These are phyloP conservation scores for Dendrolimus pini DNA, from an alignment of 2,888 invertebrate species.

Conservation along the genomic window DNA sequence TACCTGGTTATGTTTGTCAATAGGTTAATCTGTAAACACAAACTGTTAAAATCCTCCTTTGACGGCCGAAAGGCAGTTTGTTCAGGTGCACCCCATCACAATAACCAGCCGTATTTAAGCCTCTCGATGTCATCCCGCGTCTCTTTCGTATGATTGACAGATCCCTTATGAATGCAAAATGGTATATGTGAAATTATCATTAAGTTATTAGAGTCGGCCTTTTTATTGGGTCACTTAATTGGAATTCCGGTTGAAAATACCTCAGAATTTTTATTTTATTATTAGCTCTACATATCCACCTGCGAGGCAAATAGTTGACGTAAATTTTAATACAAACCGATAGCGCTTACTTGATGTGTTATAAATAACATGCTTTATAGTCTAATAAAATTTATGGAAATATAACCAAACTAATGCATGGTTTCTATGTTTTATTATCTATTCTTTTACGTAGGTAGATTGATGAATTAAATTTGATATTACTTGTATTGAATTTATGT, in stretches of 20 bases:
- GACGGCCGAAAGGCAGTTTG: slow-evolving; percentile 53
- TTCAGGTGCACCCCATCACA: slow-evolving; percentile 57
- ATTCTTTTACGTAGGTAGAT: no score
- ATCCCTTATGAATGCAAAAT: slow-evolving; percentile 25
- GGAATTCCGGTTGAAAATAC: not conserved
- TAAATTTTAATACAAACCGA: no score
- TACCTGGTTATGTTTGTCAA: slow-evolving; percentile 68
- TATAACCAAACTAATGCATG: no score
- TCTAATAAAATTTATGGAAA: no score
- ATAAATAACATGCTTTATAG: no score
- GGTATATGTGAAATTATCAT: slow-evolving; percentile 9
- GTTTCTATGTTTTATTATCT: no score
- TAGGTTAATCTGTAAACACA: slow-evolving; percentile 65
- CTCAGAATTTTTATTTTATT: not conserved
- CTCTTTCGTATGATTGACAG: slow-evolving; percentile 24
- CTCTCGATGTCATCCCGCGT: slow-evolving; percentile 36
- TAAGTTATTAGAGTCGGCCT: not conserved
- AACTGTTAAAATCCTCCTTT: slow-evolving; percentile 71
- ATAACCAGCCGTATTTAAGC: slow-evolving; percentile 37
- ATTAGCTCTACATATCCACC: not conserved
- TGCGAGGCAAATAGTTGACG: no score
- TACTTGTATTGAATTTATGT: no score
- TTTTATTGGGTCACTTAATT: not conserved
- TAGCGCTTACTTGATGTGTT: no score
- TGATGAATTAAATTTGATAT: no score